These are phyloP conservation scores for Fopius arisanus DNA, from an alignment of 1,140 invertebrate species.

Conservation along the genomic window DNA sequence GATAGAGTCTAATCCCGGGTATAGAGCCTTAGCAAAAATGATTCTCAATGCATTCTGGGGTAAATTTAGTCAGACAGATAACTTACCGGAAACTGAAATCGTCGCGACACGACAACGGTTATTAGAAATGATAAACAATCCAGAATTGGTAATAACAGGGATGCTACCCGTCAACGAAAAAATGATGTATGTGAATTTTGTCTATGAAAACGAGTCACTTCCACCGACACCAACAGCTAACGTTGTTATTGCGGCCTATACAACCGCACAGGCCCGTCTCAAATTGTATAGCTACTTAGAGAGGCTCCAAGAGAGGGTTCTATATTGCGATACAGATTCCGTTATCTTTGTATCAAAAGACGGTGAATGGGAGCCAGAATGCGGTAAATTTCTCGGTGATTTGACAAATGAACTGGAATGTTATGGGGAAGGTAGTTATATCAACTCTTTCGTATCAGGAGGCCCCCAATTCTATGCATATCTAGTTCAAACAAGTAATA, in stretches of 20 bases:
- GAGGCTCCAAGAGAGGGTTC: slow-evolving; percentile 49
- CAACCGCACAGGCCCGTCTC: slow-evolving; percentile 55
- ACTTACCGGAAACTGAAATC: slow-evolving; percentile 42
- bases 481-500: neutral
- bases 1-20: slow-evolving; percentile 53
- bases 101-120: slow-evolving; percentile 40
- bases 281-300: slow-evolving; percentile 53
- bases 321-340: slow-evolving; percentile 52
- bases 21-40: slow-evolving; percentile 47
- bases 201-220: slow-evolving; percentile 32
- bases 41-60: slow-evolving; percentile 55
- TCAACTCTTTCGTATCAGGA: slow-evolving; percentile 34
- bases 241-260: slow-evolving; percentile 53
- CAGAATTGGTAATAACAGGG: slow-evolving; percentile 33
- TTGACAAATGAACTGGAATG: slow-evolving; percentile 35
- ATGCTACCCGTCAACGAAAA: slow-evolving; percentile 40
- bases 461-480: slow-evolving; percentile 30
- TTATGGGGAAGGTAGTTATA: slow-evolving; percentile 36
- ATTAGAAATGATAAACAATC: slow-evolving; percentile 44
- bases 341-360: neutral
- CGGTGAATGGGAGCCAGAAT: neutral
- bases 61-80: slow-evolving; percentile 46
- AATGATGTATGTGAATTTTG: slow-evolving; percentile 39
- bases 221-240: slow-evolving; percentile 39
- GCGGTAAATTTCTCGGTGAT: neutral